These are phyloP conservation scores for Pithys albifrons DNA, from an alignment of 2,113 vertebrate species.

Conservation along the genomic window DNA sequence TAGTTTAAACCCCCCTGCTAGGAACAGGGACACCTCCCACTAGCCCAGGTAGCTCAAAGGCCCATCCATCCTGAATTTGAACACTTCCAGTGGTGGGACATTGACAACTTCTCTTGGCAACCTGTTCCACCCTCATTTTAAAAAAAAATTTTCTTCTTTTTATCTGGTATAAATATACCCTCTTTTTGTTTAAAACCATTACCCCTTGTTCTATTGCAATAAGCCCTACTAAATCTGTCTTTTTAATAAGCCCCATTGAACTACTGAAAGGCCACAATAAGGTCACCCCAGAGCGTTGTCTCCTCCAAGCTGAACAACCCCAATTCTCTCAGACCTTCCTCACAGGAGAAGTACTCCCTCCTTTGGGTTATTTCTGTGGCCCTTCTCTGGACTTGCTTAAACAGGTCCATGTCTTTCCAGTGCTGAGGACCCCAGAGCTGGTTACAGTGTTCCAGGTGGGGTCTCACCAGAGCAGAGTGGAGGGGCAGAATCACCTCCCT, in stretches of 20 bases:
- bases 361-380: background rate
- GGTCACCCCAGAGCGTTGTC: background rate
- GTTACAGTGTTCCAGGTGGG: background rate
- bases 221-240: background rate
- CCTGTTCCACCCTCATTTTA: background rate
- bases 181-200: background rate
- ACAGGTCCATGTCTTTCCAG: rapidly evolving
- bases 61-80: background rate
- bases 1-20: background rate
- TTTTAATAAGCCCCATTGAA: background rate
- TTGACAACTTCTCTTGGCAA: rapidly evolving
- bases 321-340: background rate
- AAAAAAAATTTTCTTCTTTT: background rate
- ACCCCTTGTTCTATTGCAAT: background rate
- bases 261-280: background rate
- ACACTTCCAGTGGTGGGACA: background rate
- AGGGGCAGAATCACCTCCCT: background rate
- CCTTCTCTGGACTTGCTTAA: rapidly evolving
- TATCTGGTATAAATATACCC: background rate
- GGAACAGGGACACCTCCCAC: background rate
- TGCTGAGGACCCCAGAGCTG: background rate
- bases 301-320: background rate
- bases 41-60: background rate
- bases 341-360: background rate
- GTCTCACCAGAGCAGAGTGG: background rate